Evolutionary conservation across 23 tunicate species (phyloP).

Genomic region (Aplidium turbinatum): DNA sequence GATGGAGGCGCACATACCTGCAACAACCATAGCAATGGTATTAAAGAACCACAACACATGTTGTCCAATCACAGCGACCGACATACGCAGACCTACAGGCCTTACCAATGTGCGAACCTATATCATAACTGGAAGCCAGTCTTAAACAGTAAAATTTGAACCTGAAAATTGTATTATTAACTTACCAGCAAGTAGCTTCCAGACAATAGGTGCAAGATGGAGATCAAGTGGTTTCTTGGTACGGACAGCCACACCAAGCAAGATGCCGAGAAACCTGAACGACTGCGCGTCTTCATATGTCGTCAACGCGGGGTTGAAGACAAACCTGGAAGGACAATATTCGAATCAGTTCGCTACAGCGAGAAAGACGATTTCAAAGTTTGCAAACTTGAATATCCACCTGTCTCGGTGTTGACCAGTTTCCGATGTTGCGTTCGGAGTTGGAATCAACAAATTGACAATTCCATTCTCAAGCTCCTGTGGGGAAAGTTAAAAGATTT

Average conservation of each 20-base stretch:
- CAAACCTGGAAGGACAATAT: conserved; percentile 35
- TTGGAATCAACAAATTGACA: conserved; percentile 65
- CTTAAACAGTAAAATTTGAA: too few species aligned
- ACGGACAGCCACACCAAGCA: conserved; percentile 92
- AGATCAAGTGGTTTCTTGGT: conserved; percentile 94
- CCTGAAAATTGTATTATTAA: too few species aligned
- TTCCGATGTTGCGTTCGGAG: conserved; percentile 77
- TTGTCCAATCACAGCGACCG: too few species aligned
- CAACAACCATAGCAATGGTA: conserved; percentile 3
- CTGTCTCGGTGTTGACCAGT: conserved; percentile 82
- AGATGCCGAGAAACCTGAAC: conserved; percentile 75
- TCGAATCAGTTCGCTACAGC: conserved; percentile 5
- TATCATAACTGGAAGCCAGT: too few species aligned
- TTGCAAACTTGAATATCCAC: too few species aligned
- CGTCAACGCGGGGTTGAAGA: conserved; percentile 63
- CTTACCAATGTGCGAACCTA: too few species aligned
- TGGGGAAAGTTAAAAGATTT: neutral
- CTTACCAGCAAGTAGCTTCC: conserved; percentile 62
- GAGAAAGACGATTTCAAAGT: neutral
- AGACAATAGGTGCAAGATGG: conserved; percentile 78
- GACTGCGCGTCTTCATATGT: conserved; percentile 39
- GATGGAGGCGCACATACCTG: conserved; percentile 58
- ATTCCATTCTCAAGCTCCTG: conserved; percentile 91
- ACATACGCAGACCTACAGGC: too few species aligned
- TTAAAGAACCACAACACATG: too few species aligned